These are phyloP conservation scores for Pollenia griseotomentosa DNA, from an alignment of 2,888 invertebrate species.

Conservation along the genomic window DNA sequence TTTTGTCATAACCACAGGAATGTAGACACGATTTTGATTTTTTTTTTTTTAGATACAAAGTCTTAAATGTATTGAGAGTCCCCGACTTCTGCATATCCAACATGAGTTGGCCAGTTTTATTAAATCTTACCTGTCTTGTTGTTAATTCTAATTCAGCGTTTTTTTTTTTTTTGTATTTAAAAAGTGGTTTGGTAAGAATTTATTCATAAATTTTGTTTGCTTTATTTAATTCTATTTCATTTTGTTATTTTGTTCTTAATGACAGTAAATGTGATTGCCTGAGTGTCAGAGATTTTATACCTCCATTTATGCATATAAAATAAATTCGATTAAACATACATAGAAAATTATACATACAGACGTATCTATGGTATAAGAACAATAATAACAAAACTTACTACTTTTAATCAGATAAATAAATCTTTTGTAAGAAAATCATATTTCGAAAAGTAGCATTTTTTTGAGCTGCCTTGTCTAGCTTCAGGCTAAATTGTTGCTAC, in stretches of 20 bases:
- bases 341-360: neutral
- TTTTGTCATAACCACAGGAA: too few relatives aligned
- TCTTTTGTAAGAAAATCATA: constrained; percentile 38
- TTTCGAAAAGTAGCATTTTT: constrained; percentile 18
- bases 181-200: constrained; percentile 41
- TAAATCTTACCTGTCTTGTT: constrained; percentile 15
- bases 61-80: constrained; percentile 1
- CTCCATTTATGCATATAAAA: constrained; percentile 36
- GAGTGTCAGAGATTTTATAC: constrained; percentile 20
- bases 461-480: constrained; percentile 32
- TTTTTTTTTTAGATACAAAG: neutral
- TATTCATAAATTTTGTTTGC: constrained; percentile 24
- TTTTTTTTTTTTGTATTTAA: neutral
- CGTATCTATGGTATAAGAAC: neutral
- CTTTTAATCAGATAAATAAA: constrained; percentile 45
- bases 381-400: constrained; percentile 15
- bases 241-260: neutral
- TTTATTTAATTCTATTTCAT: neutral
- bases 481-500: constrained; percentile 14
- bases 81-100: neutral
- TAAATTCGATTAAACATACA: constrained; percentile 29
- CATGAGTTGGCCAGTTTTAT: constrained; percentile 14
- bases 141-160: neutral
- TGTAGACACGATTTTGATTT: too few relatives aligned
- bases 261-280: constrained; percentile 24